Evolutionary conservation across 2,797 vertebrate genomes (phyloP), one percentile per base, ranked within the genome.

Genomic region (Bothrops alternatus): DNA sequence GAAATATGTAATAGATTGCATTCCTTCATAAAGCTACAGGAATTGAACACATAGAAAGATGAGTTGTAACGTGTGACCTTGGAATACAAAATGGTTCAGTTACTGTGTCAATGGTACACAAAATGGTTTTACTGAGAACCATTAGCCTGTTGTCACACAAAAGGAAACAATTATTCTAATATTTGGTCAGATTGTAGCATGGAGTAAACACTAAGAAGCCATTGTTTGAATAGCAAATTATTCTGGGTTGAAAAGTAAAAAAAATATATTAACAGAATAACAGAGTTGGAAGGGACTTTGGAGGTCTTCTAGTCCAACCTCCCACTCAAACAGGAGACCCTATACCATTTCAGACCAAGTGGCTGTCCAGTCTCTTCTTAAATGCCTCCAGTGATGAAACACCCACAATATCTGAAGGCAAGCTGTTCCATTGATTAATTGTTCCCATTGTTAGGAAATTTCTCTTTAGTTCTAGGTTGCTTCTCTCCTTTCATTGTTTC

Each of bases 51-150:
- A 97, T 94, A 86, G 97, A 97, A 96, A 95, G 23, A 87, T 1
- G 26, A 87, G 93, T 95, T 78, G 96, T 96, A 94, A 93, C 0
- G 94, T 90, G 93, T 95, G 97, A 98, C 97, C 97, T 95, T 7
- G 96, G 96, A 97, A 97, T 97, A 96, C 97, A 97, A 95, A 98
- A 97, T 98, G 96, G 94, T 96, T 96, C 97, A 98, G 98, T 98
- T 97, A 98, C 98, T 95, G 93, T 97, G 97, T 98, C 98, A 98
- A 96, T 94, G 96, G 96, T 96, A 96, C 97, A 97, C 97, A 97
- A 94, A 94, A 95, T 94, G 69, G 97, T 97, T 98, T 97, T 94
- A 92, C 95, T 96, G 96, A 98, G 97, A 97, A 92, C 96, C 96
- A 95, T 96, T 97, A 97, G 97, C 86, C 95, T 90, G 95, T 94